These are phyloP conservation scores for Chionis minor DNA, from an alignment of 2,113 vertebrate species.

Conservation along the genomic window DNA sequence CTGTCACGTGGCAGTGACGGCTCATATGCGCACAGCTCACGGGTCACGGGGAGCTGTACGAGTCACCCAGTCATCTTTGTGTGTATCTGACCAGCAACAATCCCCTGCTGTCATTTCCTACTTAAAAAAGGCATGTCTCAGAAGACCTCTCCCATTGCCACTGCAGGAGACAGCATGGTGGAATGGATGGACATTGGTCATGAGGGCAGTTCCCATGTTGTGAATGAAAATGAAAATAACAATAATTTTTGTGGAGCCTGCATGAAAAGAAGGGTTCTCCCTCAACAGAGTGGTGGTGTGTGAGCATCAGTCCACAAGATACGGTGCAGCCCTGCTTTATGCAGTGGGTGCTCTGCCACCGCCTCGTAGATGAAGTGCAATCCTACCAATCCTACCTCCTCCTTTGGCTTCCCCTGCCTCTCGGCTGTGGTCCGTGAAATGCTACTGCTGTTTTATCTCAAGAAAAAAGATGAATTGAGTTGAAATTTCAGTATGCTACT, in stretches of 20 bases:
- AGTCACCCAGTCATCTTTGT: background rate
- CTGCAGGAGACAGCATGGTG: background rate
- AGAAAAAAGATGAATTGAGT: background rate
- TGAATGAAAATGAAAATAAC: background rate
- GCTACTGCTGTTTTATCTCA: background rate
- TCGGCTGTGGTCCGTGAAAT: accelerated
- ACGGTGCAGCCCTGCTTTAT: background rate
- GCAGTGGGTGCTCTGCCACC: background rate
- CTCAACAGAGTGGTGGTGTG: background rate
- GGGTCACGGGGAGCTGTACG: background rate
- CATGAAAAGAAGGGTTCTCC: background rate
- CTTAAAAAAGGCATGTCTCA: background rate
- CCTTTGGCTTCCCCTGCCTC: background rate
- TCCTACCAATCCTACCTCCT: accelerated
- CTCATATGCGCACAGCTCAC: too few species aligned
- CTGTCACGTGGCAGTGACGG: too few species aligned
- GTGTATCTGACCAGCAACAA: background rate
- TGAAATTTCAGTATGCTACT: background rate
- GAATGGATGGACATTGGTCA: background rate
- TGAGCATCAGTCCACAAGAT: background rate
- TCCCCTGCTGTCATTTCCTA: background rate
- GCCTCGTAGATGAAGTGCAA: background rate
- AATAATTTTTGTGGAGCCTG: background rate
- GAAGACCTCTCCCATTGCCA: background rate
- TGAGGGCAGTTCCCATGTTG: background rate